Evolutionary conservation across 2,888 invertebrate species (phyloP).

Genomic region (Sinelater perroti): DNA sequence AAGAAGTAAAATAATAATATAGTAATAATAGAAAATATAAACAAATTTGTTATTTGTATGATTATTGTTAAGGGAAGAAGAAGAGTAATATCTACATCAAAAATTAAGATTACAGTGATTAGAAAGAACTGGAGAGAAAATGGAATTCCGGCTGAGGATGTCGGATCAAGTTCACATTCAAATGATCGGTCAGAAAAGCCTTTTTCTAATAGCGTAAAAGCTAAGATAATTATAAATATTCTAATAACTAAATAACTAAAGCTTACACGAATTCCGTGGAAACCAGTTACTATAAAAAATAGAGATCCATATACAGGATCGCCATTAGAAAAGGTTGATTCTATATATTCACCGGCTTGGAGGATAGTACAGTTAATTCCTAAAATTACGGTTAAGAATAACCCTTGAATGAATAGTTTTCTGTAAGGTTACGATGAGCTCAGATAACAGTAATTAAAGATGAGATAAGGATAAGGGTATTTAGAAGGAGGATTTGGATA

Average conservation of each 20-base stretch:
- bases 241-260: constrained; percentile 59
- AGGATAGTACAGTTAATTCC: constrained; percentile 72
- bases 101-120: constrained; percentile 75
- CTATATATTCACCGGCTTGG: constrained; percentile 75
- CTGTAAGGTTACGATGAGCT: constrained; percentile 67
- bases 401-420: constrained; percentile 61
- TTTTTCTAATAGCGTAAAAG: constrained; percentile 67
- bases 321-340: constrained; percentile 68
- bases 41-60: constrained; percentile 53
- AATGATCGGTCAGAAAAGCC: constrained; percentile 68
- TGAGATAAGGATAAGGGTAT: constrained; percentile 76
- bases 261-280: constrained; percentile 78
- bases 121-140: constrained; percentile 71
- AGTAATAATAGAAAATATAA: constrained; percentile 55
- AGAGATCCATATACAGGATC: constrained; percentile 73
- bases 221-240: constrained; percentile 63
- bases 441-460: constrained; percentile 76
- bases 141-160: too few species aligned
- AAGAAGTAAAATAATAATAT: constrained; percentile 65
- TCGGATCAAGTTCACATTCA: too few species aligned
- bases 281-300: constrained; percentile 79
- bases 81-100: constrained; percentile 76
- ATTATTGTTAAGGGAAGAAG: constrained; percentile 67
- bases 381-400: constrained; percentile 66
- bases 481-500: constrained; percentile 74